Percentiles rank a stretch among this genome's conserved stretches.
Conservation (phyloP, 2,888 invertebrate species). For the Brachycybe producta region DNA sequence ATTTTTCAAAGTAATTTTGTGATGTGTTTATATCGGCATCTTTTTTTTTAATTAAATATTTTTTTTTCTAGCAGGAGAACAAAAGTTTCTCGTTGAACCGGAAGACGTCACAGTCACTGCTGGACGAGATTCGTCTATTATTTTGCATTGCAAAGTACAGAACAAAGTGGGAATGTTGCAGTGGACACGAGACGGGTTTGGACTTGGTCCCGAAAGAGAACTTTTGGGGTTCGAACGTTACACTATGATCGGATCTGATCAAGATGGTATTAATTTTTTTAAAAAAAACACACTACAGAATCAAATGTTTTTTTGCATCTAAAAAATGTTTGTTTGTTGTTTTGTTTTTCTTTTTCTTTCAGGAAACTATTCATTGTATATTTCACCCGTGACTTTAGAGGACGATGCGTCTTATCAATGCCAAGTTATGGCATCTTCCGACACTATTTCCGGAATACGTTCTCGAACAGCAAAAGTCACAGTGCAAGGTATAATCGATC, state of each 20-base stretch:
- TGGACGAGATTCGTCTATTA: slow-evolving; percentile 62
- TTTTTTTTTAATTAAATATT: no score
- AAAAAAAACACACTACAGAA: not conserved
- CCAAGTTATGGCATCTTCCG: slow-evolving; percentile 72
- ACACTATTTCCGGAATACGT: slow-evolving; percentile 56
- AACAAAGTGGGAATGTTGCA: slow-evolving; percentile 79
- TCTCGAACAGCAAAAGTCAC: slow-evolving; percentile 74
- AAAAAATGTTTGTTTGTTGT: not conserved
- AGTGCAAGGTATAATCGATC: slow-evolving; percentile 42
- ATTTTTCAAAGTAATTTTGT: no score
- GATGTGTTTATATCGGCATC: no score
- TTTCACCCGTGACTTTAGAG: slow-evolving; percentile 74
- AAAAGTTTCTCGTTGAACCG: slow-evolving; percentile 84
- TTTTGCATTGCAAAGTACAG: slow-evolving; percentile 71
- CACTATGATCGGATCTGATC: slow-evolving; percentile 90
- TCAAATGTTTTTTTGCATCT: not conserved
- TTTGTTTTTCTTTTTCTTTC: slow-evolving; percentile 32
- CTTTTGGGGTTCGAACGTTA: slow-evolving; percentile 86
- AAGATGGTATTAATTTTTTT: slow-evolving; percentile 54
- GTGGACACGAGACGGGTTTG: slow-evolving; percentile 96
- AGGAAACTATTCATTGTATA: slow-evolving; percentile 87
- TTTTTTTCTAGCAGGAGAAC: slow-evolving; percentile 39
- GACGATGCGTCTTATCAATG: slow-evolving; percentile 91
- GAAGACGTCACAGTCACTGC: slow-evolving; percentile 79
- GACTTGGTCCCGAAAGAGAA: slow-evolving; percentile 77